Conservation (phyloP, 2,113 vertebrate species). For the Xyrauchen texanus region DNA sequence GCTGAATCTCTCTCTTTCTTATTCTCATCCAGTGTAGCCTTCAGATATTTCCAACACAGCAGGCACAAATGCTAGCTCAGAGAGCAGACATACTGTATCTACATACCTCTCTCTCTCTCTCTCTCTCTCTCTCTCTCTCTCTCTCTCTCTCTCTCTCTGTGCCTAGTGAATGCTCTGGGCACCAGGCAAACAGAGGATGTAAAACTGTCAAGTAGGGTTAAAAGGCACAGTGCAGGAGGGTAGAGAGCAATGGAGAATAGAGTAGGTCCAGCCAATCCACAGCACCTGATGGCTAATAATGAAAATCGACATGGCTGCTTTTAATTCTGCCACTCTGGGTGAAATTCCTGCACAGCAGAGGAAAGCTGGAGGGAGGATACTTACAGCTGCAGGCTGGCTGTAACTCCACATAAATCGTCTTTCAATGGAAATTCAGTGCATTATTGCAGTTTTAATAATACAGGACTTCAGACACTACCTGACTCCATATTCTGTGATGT, state of each 20-base stretch:
- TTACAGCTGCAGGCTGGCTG: background rate
- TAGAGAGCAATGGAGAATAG: constrained; percentile 59
- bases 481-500: background rate
- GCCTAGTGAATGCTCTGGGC: constrained; percentile 31
- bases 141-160: background rate
- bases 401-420: background rate
- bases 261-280: constrained; percentile 45
- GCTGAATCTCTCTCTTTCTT: constrained; percentile 13
- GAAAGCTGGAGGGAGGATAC: constrained; percentile 3
- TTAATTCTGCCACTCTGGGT: constrained; percentile 60
- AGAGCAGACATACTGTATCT: constrained; percentile 22
- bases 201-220: constrained; percentile 72
- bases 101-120: background rate
- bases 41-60: constrained; percentile 33
- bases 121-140: background rate
- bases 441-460: too few relatives aligned
- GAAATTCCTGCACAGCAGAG: constrained; percentile 25
- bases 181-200: constrained; percentile 56
- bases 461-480: too few relatives aligned
- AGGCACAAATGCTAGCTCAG: constrained; percentile 10
- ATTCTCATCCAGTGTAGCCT: constrained; percentile 21
- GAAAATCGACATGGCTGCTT: constrained; percentile 68
- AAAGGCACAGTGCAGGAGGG: constrained; percentile 61
- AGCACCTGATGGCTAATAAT: constrained; percentile 70
- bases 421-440: background rate